These are phyloP conservation scores for Hemitrygon akajei DNA, from an alignment of 2,797 vertebrate genomes.

Conservation along the genomic window DNA sequence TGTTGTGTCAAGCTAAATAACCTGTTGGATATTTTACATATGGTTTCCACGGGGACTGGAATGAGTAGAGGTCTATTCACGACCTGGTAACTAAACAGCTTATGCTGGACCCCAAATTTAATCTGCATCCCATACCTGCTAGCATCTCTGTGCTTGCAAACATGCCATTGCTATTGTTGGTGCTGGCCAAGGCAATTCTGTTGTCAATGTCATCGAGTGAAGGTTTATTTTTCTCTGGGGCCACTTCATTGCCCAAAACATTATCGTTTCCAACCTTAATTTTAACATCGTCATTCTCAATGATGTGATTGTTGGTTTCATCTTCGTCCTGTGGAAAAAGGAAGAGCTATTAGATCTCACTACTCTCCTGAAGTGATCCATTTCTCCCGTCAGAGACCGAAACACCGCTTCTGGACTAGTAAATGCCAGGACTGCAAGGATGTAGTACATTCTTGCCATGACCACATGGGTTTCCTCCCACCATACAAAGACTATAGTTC, in stretches of 20 bases:
- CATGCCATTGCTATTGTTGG: background rate
- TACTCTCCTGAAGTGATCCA: background rate
- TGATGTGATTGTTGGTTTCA: background rate
- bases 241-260: background rate
- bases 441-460: no score
- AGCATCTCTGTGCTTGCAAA: constrained; percentile 29
- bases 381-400: no score
- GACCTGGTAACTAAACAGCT: background rate
- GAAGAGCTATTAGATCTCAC: background rate
- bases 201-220: background rate
- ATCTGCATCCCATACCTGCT: background rate
- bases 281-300: no score
- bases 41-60: background rate
- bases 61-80: background rate
- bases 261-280: background rate
- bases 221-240: background rate
- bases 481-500: no score
- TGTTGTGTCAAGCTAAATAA: background rate
- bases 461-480: no score
- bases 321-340: background rate
- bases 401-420: no score
- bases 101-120: background rate
- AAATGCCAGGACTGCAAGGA: no score
- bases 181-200: background rate
- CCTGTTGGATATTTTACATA: background rate